Base-by-base conservation (phyloP, 92 coral and sea anemone species). In the Actinernus sp. region DNA sequence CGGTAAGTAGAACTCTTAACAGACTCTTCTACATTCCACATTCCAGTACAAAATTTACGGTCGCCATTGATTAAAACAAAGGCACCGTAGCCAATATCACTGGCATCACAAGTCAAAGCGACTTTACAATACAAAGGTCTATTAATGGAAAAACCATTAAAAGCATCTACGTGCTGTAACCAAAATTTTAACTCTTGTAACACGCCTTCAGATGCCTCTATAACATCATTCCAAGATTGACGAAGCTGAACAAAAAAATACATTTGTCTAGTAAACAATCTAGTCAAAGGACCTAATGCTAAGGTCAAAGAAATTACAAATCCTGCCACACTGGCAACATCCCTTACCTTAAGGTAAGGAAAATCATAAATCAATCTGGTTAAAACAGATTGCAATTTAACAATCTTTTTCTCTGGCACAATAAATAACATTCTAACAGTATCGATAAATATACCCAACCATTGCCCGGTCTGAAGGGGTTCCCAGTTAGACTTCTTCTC, bases 391-490 rank as follows among this genome's bases (percentile, higher is more conserved):
- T 71, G 17, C 33, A 60, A 32, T 37, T 58, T 71, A 20, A 51
- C 61, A 49, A 61, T 50, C 30, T 73, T 61, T 61, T 73, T 73
- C 70, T 73, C 71, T 1, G 71, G 71, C 24, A 73, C 61, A 38
- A 73, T 48, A 53, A 73, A 61, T 11, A 47, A 24, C 61, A 61
- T 73, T 61, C 72, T 25, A 46, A 73, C 26, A 12, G 72, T 61
- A 52, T 61, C 71, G 19, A 62, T 61, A 47, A 73, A 29, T n/a
- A 61, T 23, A 12, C 81, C 71, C 58, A 59, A 49, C 81, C 85
- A 78, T 29, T 78, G 71, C 4, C 76, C 88, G 31, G 74, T 54
- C 68, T 74, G 84, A 76, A 63, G 25, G 0, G 85, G 90, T 13
- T 51, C 13, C 74, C 73, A 68, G 58, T 77, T 58, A n/a, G 85